Conservation (phyloP, 2,888 invertebrate genomes). For the Bimastos eiseni region DNA sequence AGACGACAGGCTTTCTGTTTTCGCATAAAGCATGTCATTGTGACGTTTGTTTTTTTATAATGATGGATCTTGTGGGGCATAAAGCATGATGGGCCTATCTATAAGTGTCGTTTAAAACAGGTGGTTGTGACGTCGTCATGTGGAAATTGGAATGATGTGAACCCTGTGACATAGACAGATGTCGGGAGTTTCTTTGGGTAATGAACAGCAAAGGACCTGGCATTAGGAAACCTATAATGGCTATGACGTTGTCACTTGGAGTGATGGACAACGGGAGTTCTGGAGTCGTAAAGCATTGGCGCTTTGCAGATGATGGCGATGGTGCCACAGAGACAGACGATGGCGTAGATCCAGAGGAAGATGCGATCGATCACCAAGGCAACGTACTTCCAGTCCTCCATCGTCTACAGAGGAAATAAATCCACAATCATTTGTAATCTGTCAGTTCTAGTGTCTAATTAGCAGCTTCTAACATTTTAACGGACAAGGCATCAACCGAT, state of each 20-base stretch:
- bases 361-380: constrained; percentile 59
- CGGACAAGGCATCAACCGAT: too few relatives aligned
- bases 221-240: too few relatives aligned
- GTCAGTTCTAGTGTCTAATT: too few relatives aligned
- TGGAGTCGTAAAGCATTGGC: constrained; percentile 41
- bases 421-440: not conserved
- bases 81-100: too few relatives aligned
- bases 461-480: too few relatives aligned
- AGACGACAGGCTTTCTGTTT: not conserved
- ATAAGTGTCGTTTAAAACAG: too few relatives aligned
- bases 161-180: too few relatives aligned
- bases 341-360: constrained; percentile 58
- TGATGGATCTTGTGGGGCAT: not conserved
- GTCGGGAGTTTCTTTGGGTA: too few relatives aligned
- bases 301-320: constrained; percentile 58
- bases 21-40: not conserved
- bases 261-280: constrained; percentile 28
- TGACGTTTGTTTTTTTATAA: not conserved
- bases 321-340: constrained; percentile 57
- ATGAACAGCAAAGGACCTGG: too few relatives aligned
- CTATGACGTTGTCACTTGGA: not conserved
- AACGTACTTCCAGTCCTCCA: constrained; percentile 61
- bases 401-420: constrained; percentile 46
- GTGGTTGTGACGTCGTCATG: too few relatives aligned
- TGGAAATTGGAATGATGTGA: too few relatives aligned